A percentile compares a stretch with the other conserved stretches of the same genome.
Conservation (phyloP, 2,888 invertebrate genomes). For the Cosmia pyralina region DNA sequence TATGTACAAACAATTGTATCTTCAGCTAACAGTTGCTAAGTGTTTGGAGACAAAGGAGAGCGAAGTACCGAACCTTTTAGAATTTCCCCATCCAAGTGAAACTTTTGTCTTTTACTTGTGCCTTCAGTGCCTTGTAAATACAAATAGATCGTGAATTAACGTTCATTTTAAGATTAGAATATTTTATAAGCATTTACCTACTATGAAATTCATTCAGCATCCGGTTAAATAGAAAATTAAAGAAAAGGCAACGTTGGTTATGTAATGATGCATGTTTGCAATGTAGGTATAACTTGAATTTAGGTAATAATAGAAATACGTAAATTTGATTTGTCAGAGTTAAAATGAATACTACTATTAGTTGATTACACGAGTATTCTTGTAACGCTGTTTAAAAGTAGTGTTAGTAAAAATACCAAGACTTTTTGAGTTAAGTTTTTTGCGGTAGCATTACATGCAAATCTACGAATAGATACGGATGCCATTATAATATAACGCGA, state of each 20-base stretch:
- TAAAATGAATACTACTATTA: too few relatives aligned
- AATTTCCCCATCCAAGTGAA: slow-evolving; percentile 36
- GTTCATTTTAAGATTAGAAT: slow-evolving; percentile 13
- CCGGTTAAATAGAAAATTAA: not conserved
- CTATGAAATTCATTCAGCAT: slow-evolving; percentile 4
- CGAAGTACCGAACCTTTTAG: slow-evolving; percentile 51
- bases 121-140: slow-evolving; percentile 31
- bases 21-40: slow-evolving; percentile 53
- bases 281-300: not conserved
- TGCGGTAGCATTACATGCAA: slow-evolving; percentile 57
- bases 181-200: not conserved
- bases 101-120: slow-evolving; percentile 37
- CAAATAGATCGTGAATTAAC: slow-evolving; percentile 26
- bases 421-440: slow-evolving; percentile 35
- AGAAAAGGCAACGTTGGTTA: not conserved
- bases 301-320: not conserved
- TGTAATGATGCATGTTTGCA: not conserved
- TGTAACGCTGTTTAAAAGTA: slow-evolving; percentile 10
- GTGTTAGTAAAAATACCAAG: slow-evolving; percentile 25
- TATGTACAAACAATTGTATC: slow-evolving; percentile 64
- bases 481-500: slow-evolving; percentile 44
- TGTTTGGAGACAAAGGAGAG: slow-evolving; percentile 46
- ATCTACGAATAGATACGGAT: slow-evolving; percentile 54
- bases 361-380: not conserved
- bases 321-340: not conserved